Percentiles rank a stretch among this genome's conserved stretches.
Evolutionary conservation across 2,888 invertebrate species (phyloP).

Genomic region (Papilio demoleus): DNA sequence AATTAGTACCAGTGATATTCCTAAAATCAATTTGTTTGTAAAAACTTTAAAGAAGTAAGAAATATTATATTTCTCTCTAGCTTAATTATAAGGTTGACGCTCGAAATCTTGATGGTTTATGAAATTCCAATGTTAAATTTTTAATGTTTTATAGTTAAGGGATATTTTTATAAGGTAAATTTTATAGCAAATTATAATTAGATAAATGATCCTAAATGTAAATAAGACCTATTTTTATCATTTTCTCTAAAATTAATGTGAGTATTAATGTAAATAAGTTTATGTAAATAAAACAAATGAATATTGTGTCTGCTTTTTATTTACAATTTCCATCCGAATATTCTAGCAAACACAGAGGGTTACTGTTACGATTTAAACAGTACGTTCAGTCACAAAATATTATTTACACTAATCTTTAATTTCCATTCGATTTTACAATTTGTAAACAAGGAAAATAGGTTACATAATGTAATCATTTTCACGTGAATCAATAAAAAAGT

Average conservation of each 20-base stretch:
- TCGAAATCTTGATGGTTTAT: no score
- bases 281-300: slow-evolving; percentile 4
- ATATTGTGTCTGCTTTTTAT: background rate
- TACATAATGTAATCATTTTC: no score
- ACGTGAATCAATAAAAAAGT: no score
- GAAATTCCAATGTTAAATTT: background rate
- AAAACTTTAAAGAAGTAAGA: slow-evolving; percentile 15
- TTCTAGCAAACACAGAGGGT: background rate
- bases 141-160: no score
- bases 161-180: no score
- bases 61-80: no score
- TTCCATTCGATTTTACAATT: background rate
- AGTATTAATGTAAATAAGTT: background rate
- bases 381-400: background rate
- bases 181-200: no score
- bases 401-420: background rate
- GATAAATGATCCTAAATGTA: no score
- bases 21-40: slow-evolving; percentile 54
- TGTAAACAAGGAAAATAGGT: no score
- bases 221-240: no score
- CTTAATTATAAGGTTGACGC: no score
- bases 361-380: background rate
- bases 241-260: slow-evolving; percentile 45
- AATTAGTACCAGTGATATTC: slow-evolving; percentile 49
- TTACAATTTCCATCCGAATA: slow-evolving; percentile 2